Percentiles rank a stretch among this genome's conserved stretches.
These are phyloP conservation scores for Dorcus hopei DNA, from an alignment of 2,888 invertebrate genomes.

Conservation along the genomic window DNA sequence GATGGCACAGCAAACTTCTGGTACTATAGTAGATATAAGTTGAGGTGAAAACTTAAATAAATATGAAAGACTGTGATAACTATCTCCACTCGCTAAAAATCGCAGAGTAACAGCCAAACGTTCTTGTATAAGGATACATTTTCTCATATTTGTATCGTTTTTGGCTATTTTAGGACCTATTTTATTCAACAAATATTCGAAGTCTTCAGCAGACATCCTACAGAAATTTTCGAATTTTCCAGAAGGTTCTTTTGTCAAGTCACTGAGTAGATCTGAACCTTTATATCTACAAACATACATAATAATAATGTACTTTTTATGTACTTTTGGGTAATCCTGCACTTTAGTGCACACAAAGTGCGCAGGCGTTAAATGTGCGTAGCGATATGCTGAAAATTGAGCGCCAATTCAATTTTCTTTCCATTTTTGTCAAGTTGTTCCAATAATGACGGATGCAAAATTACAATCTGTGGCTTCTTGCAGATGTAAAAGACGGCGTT, in stretches of 20 bases:
- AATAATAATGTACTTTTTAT: too few species aligned
- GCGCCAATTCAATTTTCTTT: too few species aligned
- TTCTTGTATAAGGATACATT: background rate
- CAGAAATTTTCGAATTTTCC: conserved; percentile 1
- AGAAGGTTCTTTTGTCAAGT: background rate
- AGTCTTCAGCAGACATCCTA: background rate
- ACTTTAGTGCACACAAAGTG: too few species aligned
- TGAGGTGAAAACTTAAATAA: conserved; percentile 4
- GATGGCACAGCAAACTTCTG: background rate
- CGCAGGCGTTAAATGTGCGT: too few species aligned
- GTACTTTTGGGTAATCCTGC: too few species aligned
- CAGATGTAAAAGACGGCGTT: too few species aligned
- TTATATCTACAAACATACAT: background rate
- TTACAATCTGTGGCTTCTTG: too few species aligned
- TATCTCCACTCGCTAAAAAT: conserved; percentile 1
- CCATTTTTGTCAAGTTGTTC: too few species aligned
- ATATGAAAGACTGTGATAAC: background rate
- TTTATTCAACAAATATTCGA: background rate
- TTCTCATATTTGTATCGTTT: conserved; percentile 1
- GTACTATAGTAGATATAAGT: background rate
- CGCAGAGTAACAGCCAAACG: conserved; percentile 2
- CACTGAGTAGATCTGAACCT: background rate
- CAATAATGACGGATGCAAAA: too few species aligned
- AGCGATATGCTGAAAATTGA: too few species aligned
- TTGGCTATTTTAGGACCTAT: background rate